Base-by-base conservation (phyloP, 2,888 invertebrate species). In the Eueremaeus valkanovi region DNA sequence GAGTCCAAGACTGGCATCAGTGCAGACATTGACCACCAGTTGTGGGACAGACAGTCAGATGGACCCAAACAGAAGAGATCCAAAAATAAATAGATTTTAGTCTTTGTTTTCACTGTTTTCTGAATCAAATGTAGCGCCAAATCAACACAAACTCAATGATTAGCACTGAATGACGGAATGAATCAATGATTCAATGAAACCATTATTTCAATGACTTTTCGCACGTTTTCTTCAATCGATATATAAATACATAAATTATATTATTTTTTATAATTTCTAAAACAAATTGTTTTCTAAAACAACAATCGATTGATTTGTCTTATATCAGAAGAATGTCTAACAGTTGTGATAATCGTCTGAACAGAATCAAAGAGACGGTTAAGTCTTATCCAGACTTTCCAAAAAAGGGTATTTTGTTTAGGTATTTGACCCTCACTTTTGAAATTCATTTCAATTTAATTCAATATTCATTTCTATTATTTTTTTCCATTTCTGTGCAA, bases 351-450 rank as follows among this genome's bases (percentile, higher is more conserved):
- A 70, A 70, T 27, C 68, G 75, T 18, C 42, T 78, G 72, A 36
- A 68, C 8, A 75, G 75, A 74, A 74, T 80, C 36, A 78, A 78
- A 74, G 73, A 55, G 5, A 72, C 58, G 24, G 70, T 81, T 18
- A 78, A 76, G 76, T 75, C 76, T 78, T 91, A 89, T 83, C 89
- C 89, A 0, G 89, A 95, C 85, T 95, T 95, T 84, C 95, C 95
- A 0, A 92, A 91, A 83, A 86, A 89, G 77, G 95, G 94, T 73
- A 73, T 79, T 42, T 51, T 79, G 33, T 79, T 79, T 66, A 72
- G 77, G 79, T 79, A 77, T 31, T 40, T 58, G 21, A 29, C 31
- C 8, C 21, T 11, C 24, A 9, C 21, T 55, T 55, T 58, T 21
- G 3, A 49, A 49, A 5, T 9, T 58, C 18, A 9, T 36, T 27